Base-by-base conservation (phyloP, 2,888 invertebrate genomes). In the Xestia sexstrigata region DNA sequence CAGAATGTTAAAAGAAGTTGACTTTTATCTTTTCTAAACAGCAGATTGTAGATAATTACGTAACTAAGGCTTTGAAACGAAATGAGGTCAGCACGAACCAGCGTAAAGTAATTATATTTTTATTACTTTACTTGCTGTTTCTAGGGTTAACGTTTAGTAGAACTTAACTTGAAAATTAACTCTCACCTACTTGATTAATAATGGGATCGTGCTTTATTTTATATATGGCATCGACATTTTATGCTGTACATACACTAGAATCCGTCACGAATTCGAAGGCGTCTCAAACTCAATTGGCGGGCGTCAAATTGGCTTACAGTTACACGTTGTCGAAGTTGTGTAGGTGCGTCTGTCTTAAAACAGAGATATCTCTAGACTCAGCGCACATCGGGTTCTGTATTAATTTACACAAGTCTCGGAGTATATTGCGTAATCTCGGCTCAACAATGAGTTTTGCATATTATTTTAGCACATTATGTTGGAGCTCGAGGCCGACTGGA, bases 291-390 rank as follows among this genome's bases (percentile, higher is more conserved):
- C 63, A 66, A 77, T 74, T 58, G 35, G 55, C 62, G 39, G 62
- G 77, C 52, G 69, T 60, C 63, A 74, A 77, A 86, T 78, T 83
- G 17, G 70, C 69, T 35, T 35, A 35, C 6, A 35, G 35, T 77
- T 62, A 26, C 13, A 52, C 52, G 35, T 47, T 39, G 20, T 30
- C 35, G 20, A 26, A 47, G 39, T 23, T 67, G 17, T 39, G n/a
- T 49, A 23, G 1, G 1, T 55, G 17, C 45, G 60, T 42, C 30
- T 42, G 30, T 35, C 58, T 69, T 9, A 49, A 52, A 62, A 5
- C 15, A 35, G 7, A n/a, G 11, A 58, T 79, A 69, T 76, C 71
- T 55, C 58, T 60, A 72, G 30, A 63, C n/a, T 49, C 45, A 13
- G 17, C 30, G 66, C 58, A 35, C 15, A 55, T 71, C 67, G 60